Evolutionary conservation across 2,888 invertebrate genomes (phyloP).

Genomic region (Drosophila nr. medialis): DNA sequence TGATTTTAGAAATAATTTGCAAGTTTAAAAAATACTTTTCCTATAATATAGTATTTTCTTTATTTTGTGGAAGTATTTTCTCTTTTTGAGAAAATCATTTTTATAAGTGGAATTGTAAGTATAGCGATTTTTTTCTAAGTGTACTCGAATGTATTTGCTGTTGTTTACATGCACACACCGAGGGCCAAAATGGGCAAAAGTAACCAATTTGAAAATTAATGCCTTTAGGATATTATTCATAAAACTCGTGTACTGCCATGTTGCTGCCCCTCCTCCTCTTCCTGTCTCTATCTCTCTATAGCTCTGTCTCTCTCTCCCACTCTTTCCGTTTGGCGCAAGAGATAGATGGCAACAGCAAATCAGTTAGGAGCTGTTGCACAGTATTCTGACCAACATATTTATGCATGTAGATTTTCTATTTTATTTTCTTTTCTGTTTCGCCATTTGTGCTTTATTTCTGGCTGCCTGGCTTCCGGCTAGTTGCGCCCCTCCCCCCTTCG

Average conservation of each 20-base stretch:
- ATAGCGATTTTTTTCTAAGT: not conserved
- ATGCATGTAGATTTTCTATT: slow-evolving; percentile 58
- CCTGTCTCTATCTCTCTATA: not conserved
- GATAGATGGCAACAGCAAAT: slow-evolving; percentile 40
- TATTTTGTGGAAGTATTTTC: no score
- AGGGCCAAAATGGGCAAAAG: slow-evolving; percentile 75
- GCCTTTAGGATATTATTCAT: slow-evolving; percentile 80
- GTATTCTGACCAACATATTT: slow-evolving; percentile 48
- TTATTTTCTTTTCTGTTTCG: slow-evolving; percentile 4
- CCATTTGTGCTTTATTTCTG: slow-evolving; percentile 26
- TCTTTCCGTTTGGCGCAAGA: not conserved
- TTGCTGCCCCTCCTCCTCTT: slow-evolving; percentile 1
- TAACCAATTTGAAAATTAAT: slow-evolving; percentile 83
- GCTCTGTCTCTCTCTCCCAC: not conserved
- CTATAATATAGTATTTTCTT: no score
- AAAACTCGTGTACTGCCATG: slow-evolving; percentile 69
- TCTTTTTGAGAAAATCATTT: no score
- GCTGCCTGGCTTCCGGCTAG: not conserved
- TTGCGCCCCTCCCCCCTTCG: not conserved
- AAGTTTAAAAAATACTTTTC: not conserved
- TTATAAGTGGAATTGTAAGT: not conserved
- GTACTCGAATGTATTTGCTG: slow-evolving; percentile 39
- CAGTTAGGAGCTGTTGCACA: slow-evolving; percentile 56
- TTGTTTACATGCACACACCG: slow-evolving; percentile 75
- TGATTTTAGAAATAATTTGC: not conserved